A percentile compares a stretch with the other conserved stretches of the same genome.
phyloP scores from a whole-genome alignment of 2,888 invertebrate species.

The Agrochola litura region DNA sequence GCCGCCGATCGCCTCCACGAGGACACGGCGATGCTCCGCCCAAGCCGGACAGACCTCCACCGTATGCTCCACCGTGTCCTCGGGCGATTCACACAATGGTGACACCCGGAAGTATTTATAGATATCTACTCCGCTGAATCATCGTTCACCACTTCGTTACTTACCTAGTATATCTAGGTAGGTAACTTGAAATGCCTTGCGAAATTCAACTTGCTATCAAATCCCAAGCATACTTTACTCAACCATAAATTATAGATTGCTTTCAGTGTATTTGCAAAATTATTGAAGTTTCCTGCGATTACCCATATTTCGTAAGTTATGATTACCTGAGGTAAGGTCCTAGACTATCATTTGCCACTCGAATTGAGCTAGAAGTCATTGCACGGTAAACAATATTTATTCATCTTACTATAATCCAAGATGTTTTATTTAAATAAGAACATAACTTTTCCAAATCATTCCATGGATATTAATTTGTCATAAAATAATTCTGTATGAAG shows the following conservation, averaged over 20 bases:
- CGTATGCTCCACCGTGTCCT: no score
- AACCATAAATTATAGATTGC: conserved; percentile 29
- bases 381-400: background rate
- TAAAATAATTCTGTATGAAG: background rate
- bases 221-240: conserved; percentile 11
- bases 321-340: background rate
- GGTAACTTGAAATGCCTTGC: conserved; percentile 10
- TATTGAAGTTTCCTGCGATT: conserved; percentile 32
- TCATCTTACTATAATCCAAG: background rate
- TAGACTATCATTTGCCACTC: conserved; percentile 3
- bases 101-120: no score
- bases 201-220: background rate
- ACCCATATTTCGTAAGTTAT: conserved; percentile 30
- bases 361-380: background rate
- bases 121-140: no score
- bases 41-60: no score
- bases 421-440: background rate
- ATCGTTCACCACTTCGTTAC: background rate
- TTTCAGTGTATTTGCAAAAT: conserved; percentile 13
- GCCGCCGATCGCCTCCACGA: no score
- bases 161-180: no score
- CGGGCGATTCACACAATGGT: no score
- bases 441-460: background rate
- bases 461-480: background rate
- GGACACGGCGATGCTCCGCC: no score